phyloP scores from a whole-genome alignment of 2,113 vertebrate species.

The Pogonocichla stellata region DNA sequence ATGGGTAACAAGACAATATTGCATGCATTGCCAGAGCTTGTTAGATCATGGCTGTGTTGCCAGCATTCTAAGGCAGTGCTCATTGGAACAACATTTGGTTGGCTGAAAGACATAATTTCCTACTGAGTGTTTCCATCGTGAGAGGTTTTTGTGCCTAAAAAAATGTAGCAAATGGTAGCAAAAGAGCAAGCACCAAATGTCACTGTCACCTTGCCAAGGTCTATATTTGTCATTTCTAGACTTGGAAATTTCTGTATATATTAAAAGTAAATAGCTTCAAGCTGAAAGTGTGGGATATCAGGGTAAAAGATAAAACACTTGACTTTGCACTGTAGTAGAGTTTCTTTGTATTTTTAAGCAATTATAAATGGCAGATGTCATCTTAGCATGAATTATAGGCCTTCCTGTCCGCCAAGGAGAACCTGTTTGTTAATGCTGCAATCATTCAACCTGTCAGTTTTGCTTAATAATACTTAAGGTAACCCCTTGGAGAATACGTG shows the following conservation, averaged over 20 bases:
- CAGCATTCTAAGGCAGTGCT: background rate
- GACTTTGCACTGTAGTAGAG: background rate
- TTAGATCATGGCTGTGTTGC: background rate
- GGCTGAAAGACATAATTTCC: background rate
- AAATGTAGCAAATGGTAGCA: background rate
- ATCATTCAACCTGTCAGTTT: slow-evolving; percentile 29
- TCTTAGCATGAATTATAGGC: slow-evolving; percentile 3
- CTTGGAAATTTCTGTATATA: background rate
- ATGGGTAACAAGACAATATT: background rate
- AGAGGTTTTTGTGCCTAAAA: background rate
- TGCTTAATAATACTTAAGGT: slow-evolving; percentile 5
- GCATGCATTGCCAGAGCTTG: background rate
- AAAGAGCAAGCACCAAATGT: slow-evolving; percentile 26
- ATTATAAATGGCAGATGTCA: slow-evolving; percentile 50
- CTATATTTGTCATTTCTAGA: slow-evolving; percentile 10
- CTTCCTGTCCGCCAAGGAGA: background rate
- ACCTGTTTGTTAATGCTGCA: background rate
- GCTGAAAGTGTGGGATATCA: background rate
- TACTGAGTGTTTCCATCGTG: background rate
- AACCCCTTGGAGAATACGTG: background rate
- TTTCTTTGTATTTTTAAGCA: background rate
- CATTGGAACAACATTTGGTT: background rate
- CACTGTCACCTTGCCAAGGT: slow-evolving; percentile 27
- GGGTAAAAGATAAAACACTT: background rate
- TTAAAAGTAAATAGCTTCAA: background rate